Evolutionary conservation across 2,113 vertebrate species (phyloP).

Genomic region (Alexandromys fortis): DNA sequence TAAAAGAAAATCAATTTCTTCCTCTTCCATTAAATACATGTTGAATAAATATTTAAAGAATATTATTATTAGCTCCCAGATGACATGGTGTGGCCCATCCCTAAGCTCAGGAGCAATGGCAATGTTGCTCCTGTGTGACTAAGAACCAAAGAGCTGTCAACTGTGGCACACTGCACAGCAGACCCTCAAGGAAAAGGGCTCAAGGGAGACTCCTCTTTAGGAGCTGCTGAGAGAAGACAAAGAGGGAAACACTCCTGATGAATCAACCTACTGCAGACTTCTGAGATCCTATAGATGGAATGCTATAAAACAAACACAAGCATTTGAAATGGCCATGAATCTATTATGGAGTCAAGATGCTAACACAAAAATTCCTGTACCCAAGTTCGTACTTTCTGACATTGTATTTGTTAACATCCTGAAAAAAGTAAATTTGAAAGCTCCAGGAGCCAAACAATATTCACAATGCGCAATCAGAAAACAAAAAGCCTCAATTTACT

Average conservation of each 20-base stretch:
- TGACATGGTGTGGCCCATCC: neutral
- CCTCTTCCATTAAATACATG: conserved; percentile 37
- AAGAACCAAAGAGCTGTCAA: neutral
- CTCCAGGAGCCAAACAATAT: neutral
- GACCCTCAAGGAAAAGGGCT: neutral
- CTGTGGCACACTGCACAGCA: neutral
- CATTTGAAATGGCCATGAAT: neutral
- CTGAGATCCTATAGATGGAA: neutral
- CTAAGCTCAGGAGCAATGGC: neutral
- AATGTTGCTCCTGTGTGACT: neutral
- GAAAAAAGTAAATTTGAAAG: conserved; percentile 24
- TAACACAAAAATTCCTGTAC: neutral
- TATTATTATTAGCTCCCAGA: conserved; percentile 13
- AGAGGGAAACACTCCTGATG: neutral
- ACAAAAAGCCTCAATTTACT: neutral
- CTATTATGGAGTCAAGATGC: neutral
- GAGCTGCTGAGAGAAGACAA: neutral
- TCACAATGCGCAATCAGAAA: neutral
- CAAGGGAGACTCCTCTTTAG: neutral
- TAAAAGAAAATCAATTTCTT: conserved; percentile 52
- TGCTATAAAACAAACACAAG: neutral
- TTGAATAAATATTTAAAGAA: conserved; percentile 50
- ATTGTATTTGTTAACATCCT: neutral
- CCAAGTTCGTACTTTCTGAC: conserved; percentile 10
- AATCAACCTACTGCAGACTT: neutral